A percentile compares a stretch with the other conserved stretches of the same genome.
Evolutionary conservation across 1,140 invertebrate genomes (phyloP).

Genomic region (Dolichoris vasculosae): DNA sequence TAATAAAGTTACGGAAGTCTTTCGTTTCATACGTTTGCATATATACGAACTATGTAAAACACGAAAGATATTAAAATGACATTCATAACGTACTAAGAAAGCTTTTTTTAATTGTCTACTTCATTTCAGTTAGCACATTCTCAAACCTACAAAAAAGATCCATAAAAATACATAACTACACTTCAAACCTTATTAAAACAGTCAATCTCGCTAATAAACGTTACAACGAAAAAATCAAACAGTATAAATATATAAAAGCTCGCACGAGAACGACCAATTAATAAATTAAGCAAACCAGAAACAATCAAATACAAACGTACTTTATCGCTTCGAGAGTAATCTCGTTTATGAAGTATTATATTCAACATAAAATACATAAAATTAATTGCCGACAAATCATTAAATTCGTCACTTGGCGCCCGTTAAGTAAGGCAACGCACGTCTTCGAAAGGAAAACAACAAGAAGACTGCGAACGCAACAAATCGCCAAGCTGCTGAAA

Average conservation of each 20-base stretch:
- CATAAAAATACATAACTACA: constrained; percentile 36
- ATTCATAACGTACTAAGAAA: constrained; percentile 39
- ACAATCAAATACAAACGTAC: constrained; percentile 12
- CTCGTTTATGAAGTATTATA: constrained; percentile 31
- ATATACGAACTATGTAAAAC: constrained; percentile 7
- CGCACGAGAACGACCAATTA: constrained; percentile 22
- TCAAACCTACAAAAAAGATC: constrained; percentile 36
- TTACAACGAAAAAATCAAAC: neutral
- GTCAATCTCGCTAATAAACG: constrained; percentile 38
- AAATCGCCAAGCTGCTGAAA: constrained; percentile 23
- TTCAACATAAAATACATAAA: constrained; percentile 21
- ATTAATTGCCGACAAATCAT: constrained; percentile 39
- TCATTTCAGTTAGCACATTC: constrained; percentile 45
- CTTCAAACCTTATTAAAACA: constrained; percentile 27
- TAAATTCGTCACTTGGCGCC: constrained; percentile 11
- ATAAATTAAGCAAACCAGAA: constrained; percentile 35
- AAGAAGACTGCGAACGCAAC: neutral
- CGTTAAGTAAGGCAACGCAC: neutral
- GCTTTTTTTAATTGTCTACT: constrained; percentile 47
- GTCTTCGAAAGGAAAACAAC: constrained; percentile 9
- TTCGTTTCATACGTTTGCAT: neutral
- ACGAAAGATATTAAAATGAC: constrained; percentile 41
- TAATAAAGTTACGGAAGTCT: neutral
- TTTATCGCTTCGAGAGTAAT: constrained; percentile 15
- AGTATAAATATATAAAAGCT: constrained; percentile 2